These are phyloP conservation scores for Osmerus eperlanus DNA, from an alignment of 2,113 vertebrate genomes.

Conservation along the genomic window DNA sequence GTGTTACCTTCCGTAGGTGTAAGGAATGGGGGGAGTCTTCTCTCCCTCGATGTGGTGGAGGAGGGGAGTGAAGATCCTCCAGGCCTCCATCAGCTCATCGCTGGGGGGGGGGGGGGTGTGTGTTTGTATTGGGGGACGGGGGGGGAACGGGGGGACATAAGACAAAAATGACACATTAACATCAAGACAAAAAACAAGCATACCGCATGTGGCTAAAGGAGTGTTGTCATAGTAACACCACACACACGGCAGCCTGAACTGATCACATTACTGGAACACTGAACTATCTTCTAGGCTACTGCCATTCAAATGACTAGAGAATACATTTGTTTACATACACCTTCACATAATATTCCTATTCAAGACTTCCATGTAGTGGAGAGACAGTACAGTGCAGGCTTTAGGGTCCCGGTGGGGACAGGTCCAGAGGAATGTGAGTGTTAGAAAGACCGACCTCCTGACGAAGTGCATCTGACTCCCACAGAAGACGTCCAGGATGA, in stretches of 20 bases:
- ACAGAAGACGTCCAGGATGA: conserved; percentile 86
- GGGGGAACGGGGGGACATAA: neutral
- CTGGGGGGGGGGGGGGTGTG: conserved; percentile 54
- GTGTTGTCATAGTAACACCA: no score
- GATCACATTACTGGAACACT: no score
- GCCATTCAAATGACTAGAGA: no score
- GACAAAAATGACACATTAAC: neutral
- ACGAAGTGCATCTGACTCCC: conserved; percentile 90
- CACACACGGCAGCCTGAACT: no score
- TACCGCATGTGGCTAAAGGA: no score
- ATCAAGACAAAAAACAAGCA: neutral
- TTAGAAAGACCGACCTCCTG: conserved; percentile 72
- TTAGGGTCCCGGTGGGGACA: no score
- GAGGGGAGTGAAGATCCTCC: conserved; percentile 88
- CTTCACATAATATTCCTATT: no score
- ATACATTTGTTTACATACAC: no score
- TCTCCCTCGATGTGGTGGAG: conserved; percentile 80
- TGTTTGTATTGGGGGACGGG: neutral
- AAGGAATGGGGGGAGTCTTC: conserved; percentile 73
- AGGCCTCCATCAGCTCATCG: conserved; percentile 86
- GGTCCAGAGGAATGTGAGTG: no score
- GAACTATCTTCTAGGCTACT: no score
- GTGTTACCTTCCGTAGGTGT: conserved; percentile 82
- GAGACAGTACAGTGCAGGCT: no score
- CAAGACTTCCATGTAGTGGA: no score